Percentiles rank a stretch among this genome's conserved stretches.
Evolutionary conservation across 2,888 invertebrate genomes (phyloP).

Genomic region (Cantharis lateralis): DNA sequence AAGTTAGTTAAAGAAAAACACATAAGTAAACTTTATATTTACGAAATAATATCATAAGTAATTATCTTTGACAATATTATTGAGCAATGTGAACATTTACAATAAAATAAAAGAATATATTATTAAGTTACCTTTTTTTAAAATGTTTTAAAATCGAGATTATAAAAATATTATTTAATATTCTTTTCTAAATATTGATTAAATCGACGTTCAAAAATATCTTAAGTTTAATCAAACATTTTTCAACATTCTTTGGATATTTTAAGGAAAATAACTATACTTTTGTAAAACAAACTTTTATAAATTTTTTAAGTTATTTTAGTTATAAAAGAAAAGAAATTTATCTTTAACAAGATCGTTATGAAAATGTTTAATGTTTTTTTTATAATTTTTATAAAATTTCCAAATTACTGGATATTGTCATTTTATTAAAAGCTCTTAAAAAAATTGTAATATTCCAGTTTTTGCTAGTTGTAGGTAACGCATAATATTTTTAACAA

Average conservation of each 20-base stretch:
- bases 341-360: neutral
- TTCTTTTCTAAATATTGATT: too few species aligned
- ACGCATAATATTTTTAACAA: neutral
- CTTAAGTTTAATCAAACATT: too few species aligned
- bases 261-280: too few species aligned
- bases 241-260: too few species aligned
- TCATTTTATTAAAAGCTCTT: neutral
- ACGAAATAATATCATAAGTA: neutral
- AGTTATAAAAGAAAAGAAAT: too few species aligned
- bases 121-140: neutral
- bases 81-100: neutral
- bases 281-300: too few species aligned
- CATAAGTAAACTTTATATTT: neutral
- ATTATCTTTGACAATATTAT: neutral
- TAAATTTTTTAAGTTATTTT: too few species aligned
- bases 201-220: too few species aligned
- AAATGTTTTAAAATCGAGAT: neutral
- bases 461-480: neutral
- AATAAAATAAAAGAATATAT: neutral
- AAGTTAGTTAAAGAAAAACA: neutral
- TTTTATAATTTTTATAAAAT: neutral
- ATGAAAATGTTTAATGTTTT: neutral
- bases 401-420: neutral
- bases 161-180: neutral
- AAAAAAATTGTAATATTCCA: neutral